These are phyloP conservation scores for Trisateles emortualis DNA, from an alignment of 2,888 invertebrate species.

Conservation along the genomic window DNA sequence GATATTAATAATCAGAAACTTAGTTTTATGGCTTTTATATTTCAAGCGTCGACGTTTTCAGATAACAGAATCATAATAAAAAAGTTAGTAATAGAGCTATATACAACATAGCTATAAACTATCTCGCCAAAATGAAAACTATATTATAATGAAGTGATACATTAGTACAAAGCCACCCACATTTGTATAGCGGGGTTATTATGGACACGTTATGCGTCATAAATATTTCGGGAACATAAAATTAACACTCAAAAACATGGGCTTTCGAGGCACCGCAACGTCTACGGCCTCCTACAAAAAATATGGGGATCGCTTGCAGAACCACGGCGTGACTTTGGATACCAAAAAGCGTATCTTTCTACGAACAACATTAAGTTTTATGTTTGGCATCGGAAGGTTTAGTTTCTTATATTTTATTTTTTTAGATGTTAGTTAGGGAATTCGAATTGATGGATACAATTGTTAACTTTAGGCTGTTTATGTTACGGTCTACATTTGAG, in stretches of 20 bases:
- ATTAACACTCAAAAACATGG: constrained; percentile 86
- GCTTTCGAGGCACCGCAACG: constrained; percentile 84
- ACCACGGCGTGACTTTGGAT: constrained; percentile 64
- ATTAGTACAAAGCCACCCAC: constrained; percentile 82
- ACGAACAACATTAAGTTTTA: constrained; percentile 37
- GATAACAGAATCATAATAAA: constrained; percentile 16
- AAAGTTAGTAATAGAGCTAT: constrained; percentile 22
- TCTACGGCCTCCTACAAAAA: constrained; percentile 82
- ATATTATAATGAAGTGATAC: constrained; percentile 80
- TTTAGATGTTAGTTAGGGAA: constrained; percentile 50
- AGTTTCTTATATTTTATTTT: constrained; percentile 33
- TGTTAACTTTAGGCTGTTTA: constrained; percentile 69
- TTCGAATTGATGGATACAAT: constrained; percentile 58
- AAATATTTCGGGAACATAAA: constrained; percentile 87
- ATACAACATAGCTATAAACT: constrained; percentile 30
- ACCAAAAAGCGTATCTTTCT: constrained; percentile 54
- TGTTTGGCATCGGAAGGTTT: constrained; percentile 45
- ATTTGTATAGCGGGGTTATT: constrained; percentile 84
- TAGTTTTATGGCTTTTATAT: constrained; percentile 5
- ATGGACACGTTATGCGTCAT: constrained; percentile 85
- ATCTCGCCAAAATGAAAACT: constrained; percentile 46
- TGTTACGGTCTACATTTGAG: constrained; percentile 73
- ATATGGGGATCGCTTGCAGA: constrained; percentile 80
- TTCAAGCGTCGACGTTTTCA: constrained; percentile 14
- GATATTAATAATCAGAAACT: background rate